Evolutionary conservation across 2,113 vertebrate species (phyloP), one percentile per base, ranked within the genome.

Genomic region (Corvus hawaiiensis): DNA sequence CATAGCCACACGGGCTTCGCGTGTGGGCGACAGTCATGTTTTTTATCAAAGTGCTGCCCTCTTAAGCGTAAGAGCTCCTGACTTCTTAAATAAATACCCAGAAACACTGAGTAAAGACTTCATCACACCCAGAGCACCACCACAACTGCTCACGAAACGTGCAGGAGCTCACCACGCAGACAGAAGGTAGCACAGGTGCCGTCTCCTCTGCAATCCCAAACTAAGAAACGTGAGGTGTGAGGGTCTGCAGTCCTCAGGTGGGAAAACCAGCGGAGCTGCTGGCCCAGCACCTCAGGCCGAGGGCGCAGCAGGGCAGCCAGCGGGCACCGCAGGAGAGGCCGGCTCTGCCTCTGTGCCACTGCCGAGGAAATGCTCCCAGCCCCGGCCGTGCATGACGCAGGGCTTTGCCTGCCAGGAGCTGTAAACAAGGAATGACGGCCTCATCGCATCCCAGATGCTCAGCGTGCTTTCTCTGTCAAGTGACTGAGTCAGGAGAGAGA

Each of bases 351-450:
- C 64, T 2, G 63, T 61, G 90, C 90, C 94, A 44, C 92, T 41
- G 86, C 91, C 3, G 41, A 91, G 88, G 90, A 67, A 93, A 88
- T 10, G 0, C 68, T 88, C 48, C 79, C 75, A 44, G 16, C 56
- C 59, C 72, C 17, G 9, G 85, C 94, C 14, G 1, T n/a, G 85
- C 83, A 74, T 84, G 93, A 91, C 79, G 28, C 88, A 86, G 87
- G 88, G 76, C 46, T 93, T 44, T 30, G 83, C 92, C 90, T 96
- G 92, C 92, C 94, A 97, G 96, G 55, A 94, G 92, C 93, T 88
- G 94, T 81, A 92, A 95, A 96, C 85, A 93, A 81, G 87, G 87
- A 95, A 95, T 90, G 90, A 96, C 10, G 24, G 90, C 54, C 86
- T 90, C 93, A 81, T 72, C 41, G 3, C 85, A 87, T 93, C 94